A percentile compares a stretch with the other conserved stretches of the same genome.
Evolutionary conservation across 2,797 vertebrate species (phyloP).

Genomic region (Basileuterus tristriatus): DNA sequence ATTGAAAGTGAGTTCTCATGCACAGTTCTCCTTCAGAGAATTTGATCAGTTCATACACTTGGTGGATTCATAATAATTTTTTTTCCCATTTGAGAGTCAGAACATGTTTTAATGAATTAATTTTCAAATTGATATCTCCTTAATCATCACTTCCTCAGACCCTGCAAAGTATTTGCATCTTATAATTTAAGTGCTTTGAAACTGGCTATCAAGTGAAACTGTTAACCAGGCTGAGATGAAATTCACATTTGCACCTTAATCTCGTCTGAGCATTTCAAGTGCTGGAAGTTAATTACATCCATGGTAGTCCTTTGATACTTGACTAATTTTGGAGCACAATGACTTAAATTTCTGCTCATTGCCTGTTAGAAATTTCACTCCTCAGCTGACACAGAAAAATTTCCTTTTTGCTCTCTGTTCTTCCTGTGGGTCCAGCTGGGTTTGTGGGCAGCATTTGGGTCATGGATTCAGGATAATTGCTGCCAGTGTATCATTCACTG

Average conservation of each 20-base stretch:
- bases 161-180: not conserved
- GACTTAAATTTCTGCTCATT: not conserved
- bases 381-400: not conserved
- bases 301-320: not conserved
- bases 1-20: not conserved
- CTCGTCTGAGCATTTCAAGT: not conserved
- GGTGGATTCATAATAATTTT: not conserved
- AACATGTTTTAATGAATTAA: not conserved
- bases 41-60: not conserved
- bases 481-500: not conserved
- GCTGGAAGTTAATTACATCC: constrained; percentile 29
- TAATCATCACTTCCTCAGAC: not conserved
- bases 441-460: not conserved
- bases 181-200: constrained; percentile 16
- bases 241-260: constrained; percentile 39
- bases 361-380: not conserved
- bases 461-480: not conserved
- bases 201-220: constrained; percentile 4
- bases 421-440: not conserved
- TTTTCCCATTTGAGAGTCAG: not conserved
- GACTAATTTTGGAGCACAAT: constrained; percentile 18
- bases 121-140: not conserved
- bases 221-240: not conserved
- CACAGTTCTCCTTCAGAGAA: not conserved
- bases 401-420: not conserved